These are phyloP conservation scores for Rhizomys pruinosus DNA, from an alignment of 2,113 vertebrate species.

Conservation along the genomic window DNA sequence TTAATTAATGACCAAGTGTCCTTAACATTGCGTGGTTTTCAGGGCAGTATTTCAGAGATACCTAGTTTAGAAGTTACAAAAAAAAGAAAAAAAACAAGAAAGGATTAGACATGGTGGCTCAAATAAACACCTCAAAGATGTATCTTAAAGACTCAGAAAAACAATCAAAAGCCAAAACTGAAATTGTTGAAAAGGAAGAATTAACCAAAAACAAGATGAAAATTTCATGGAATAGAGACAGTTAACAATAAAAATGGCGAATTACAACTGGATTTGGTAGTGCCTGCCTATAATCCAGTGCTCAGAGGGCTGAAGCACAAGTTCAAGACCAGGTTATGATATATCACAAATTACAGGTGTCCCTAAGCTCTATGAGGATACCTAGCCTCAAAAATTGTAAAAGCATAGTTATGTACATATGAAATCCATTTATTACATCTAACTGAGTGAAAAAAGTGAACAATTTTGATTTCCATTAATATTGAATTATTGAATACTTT, in stretches of 20 bases:
- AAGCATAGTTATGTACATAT: background rate
- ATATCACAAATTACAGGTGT: background rate
- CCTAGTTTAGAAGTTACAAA: background rate
- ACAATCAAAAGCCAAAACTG: background rate
- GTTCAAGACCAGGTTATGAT: rapidly evolving
- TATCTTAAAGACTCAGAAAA: background rate
- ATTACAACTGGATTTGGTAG: background rate
- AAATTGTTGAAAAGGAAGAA: background rate
- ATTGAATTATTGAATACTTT: background rate
- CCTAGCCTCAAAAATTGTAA: background rate
- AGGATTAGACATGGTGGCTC: too few species aligned
- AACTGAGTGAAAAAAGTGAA: background rate
- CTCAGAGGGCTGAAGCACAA: background rate
- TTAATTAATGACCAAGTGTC: background rate
- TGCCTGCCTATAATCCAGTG: background rate
- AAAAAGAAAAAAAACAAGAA: background rate
- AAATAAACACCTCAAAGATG: background rate
- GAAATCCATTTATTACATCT: background rate
- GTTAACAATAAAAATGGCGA: background rate
- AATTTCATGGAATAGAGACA: background rate
- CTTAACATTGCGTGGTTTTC: background rate
- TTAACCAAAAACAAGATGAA: too few species aligned
- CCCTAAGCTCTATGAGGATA: background rate
- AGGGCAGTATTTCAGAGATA: too few species aligned
- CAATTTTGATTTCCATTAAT: background rate